Conservation (phyloP, 2,113 vertebrate genomes). For the Passer montanus region DNA sequence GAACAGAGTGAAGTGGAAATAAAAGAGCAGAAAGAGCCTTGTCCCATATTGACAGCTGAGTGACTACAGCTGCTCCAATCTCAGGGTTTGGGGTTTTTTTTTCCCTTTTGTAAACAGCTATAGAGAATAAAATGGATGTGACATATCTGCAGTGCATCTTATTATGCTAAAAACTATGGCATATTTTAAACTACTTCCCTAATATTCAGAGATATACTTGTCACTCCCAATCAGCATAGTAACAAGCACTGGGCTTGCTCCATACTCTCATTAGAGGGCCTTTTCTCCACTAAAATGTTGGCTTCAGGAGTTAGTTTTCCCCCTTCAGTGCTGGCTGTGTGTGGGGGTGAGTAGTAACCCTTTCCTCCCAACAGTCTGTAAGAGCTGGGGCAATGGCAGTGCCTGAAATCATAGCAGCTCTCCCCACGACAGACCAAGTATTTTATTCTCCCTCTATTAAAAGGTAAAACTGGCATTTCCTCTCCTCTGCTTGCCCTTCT, state of each 20-base stretch:
- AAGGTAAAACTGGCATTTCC: background rate
- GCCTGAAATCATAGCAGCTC: background rate
- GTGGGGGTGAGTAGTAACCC: background rate
- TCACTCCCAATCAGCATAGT: background rate
- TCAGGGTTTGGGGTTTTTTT: background rate
- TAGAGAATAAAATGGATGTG: conserved; percentile 34
- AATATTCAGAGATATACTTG: background rate
- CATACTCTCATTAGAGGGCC: background rate
- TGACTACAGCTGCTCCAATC: conserved; percentile 44
- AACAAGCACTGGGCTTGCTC: background rate
- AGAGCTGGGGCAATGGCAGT: background rate
- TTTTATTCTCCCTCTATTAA: background rate
- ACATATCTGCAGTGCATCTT: conserved; percentile 29
- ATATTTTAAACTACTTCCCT: conserved; percentile 14
- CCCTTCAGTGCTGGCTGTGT: background rate
- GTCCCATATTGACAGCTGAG: conserved; percentile 46
- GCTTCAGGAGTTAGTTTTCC: background rate
- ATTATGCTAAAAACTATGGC: background rate
- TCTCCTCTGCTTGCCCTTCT: background rate
- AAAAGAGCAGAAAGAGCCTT: conserved; percentile 35
- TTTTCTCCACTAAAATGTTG: background rate
- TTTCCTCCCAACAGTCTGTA: background rate
- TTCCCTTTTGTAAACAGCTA: conserved; percentile 48
- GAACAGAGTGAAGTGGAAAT: conserved; percentile 27
- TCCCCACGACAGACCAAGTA: background rate